Evolutionary conservation across 23 tunicate species (phyloP), one percentile per base, ranked within the genome.

Genomic region (Phallusia fumigata): DNA sequence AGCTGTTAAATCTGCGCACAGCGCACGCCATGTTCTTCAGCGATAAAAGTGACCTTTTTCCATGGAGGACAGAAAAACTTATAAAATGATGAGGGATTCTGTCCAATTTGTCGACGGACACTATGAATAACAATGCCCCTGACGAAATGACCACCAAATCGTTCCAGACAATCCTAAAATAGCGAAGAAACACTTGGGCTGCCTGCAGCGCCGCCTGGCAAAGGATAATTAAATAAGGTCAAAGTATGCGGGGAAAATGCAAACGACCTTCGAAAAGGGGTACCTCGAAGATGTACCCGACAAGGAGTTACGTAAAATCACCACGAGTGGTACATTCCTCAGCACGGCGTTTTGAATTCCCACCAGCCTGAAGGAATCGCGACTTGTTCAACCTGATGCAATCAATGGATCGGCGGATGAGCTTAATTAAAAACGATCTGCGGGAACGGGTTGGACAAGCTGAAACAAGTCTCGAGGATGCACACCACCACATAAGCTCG

Each of bases 51-150:
- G 77, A 74, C 13, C 76, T 74, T 30, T 81, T 35, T 83, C 86
- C 30, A 31, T 30, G 1, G 86, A 83, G 28, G 86, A 83, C 44
- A 33, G 69, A 40, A 47, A 18, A 28, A 65, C n/a, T n/a, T n/a
- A n/a, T n/a, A n/a, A n/a, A n/a, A n/a, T n/a, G n/a, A n/a, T n/a
- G n/a, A n/a, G n/a, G n/a, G n/a, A n/a, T n/a, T n/a, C 40, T 6
- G 81, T 84, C 12, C 33, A 84, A 44, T 33, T 53, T 31, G 26
- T 24, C 3, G 87, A 84, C 52, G 81, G 81, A 10, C 87, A 77
- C 52, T 84, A 31, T 32, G 52, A 84, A 33, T 32, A 76, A 2
- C 81, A 51, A 13, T 52, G 76, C 10, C 81, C 76, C 26, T 84
- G 87, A 81, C 26, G 53, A 53, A 10, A 53, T 35, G 81, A 84